Conservation (phyloP, 1,140 invertebrate genomes). For the Nephotettix cincticeps region DNA sequence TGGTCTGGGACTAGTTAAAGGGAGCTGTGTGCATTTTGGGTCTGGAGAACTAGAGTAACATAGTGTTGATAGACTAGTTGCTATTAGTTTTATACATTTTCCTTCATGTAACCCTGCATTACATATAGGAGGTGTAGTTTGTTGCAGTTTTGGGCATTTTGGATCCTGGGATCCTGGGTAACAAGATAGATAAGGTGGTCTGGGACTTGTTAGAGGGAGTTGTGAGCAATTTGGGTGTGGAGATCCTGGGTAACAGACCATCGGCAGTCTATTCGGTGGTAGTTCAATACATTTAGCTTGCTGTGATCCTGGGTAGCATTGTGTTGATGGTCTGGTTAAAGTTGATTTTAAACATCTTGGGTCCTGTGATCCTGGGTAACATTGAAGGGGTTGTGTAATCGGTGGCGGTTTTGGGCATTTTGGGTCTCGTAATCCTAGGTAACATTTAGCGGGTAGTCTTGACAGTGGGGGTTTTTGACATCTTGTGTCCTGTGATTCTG, state of each 20-base stretch:
- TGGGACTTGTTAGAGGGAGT: conserved; percentile 38
- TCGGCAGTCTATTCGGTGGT: conserved; percentile 21
- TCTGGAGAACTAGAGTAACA: too few relatives aligned
- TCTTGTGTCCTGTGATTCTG: conserved; percentile 45
- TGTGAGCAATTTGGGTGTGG: conserved; percentile 44
- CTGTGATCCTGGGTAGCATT: conserved; percentile 44
- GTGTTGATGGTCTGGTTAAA: conserved; percentile 29
- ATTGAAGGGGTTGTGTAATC: conserved; percentile 32
- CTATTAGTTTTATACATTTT: too few relatives aligned
- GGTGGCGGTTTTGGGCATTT: conserved; percentile 39
- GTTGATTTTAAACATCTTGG: conserved; percentile 43
- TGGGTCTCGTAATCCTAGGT: conserved; percentile 45
- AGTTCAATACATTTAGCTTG: conserved; percentile 45
- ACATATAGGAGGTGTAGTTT: too few relatives aligned
- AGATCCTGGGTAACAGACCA: conserved; percentile 44
- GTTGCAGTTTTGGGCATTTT: conserved; percentile 41
- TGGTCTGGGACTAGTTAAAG: conserved; percentile 39
- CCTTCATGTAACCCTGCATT: too few relatives aligned
- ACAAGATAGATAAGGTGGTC: too few relatives aligned
- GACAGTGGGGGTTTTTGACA: too few relatives aligned
- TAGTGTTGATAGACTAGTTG: too few relatives aligned
- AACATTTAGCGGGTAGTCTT: conserved; percentile 36
- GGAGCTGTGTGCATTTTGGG: too few relatives aligned
- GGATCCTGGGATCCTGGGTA: conserved; percentile 44
- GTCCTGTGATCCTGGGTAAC: conserved; percentile 44